phyloP scores from a whole-genome alignment of 2,797 vertebrate species.

The Pangasius krempfi region DNA sequence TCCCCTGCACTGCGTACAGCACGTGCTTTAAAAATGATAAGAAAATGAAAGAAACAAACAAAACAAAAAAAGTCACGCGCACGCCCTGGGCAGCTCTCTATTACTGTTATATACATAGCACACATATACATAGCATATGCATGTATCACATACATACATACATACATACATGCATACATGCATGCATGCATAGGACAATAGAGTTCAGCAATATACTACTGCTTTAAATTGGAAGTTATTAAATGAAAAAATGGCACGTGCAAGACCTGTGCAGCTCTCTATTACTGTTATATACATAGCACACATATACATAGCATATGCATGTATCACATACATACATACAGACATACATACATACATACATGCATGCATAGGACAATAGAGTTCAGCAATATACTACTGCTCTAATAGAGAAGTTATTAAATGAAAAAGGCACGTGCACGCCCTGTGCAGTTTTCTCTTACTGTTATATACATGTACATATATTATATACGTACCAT shows the following conservation, averaged over 20 bases:
- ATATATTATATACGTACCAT: no score
- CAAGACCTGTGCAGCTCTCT: not conserved
- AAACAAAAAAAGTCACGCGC: not conserved
- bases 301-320: not conserved
- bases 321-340: not conserved
- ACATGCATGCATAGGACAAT: not conserved
- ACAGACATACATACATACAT: not conserved
- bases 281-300: not conserved
- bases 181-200: not conserved
- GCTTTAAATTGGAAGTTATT: not conserved
- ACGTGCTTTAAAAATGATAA: conserved; percentile 1
- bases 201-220: not conserved
- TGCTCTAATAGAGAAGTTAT: not conserved
- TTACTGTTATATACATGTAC: not conserved
- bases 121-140: not conserved
- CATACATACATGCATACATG: no score
- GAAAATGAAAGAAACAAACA: not conserved
- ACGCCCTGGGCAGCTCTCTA: not conserved
- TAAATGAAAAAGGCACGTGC: not conserved
- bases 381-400: not conserved
- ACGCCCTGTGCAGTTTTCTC: not conserved
- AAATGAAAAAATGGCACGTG: not conserved
- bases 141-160: no score
- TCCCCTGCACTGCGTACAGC: not conserved
- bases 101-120: not conserved